Conservation (phyloP, 2,113 vertebrate species). For the Carassius auratus region DNA sequence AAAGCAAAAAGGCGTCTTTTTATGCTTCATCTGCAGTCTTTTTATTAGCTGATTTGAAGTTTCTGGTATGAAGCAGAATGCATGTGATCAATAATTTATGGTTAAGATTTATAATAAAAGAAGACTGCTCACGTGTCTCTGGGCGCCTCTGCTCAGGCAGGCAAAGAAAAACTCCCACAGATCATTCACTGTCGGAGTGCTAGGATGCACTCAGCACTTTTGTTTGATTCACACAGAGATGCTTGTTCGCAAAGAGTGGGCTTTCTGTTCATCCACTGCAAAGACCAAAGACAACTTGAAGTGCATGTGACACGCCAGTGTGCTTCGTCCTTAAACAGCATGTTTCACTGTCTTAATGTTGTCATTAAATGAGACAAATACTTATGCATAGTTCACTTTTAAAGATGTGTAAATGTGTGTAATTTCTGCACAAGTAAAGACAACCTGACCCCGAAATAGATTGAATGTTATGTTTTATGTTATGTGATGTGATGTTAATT, state of each 20-base stretch:
- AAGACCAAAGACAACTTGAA: not conserved
- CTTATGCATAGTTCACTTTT: not conserved
- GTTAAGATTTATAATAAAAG: not conserved
- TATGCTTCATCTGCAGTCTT: not conserved
- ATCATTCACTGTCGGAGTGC: conserved; percentile 41
- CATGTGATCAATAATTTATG: not conserved
- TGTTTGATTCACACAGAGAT: conserved; percentile 35
- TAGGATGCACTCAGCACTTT: conserved; percentile 38
- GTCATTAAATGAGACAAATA: conserved; percentile 2
- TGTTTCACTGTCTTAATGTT: not conserved
- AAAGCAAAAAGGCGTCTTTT: too few relatives aligned
- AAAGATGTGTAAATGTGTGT: not conserved
- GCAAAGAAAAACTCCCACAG: not conserved
- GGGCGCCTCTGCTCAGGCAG: not conserved
- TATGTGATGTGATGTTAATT: too few relatives aligned
- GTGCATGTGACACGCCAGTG: conserved; percentile 22
- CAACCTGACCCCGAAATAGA: too few relatives aligned
- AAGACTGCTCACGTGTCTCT: not conserved
- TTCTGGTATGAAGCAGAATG: too few relatives aligned
- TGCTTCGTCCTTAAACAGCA: not conserved
- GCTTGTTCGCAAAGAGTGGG: conserved; percentile 7
- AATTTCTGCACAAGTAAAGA: not conserved
- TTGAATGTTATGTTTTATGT: too few relatives aligned
- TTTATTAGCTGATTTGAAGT: not conserved
- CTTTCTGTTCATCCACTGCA: not conserved